A percentile compares a stretch with the other conserved stretches of the same genome.
Evolutionary conservation across 2,113 vertebrate species (phyloP).

Genomic region (Junco hyemalis): DNA sequence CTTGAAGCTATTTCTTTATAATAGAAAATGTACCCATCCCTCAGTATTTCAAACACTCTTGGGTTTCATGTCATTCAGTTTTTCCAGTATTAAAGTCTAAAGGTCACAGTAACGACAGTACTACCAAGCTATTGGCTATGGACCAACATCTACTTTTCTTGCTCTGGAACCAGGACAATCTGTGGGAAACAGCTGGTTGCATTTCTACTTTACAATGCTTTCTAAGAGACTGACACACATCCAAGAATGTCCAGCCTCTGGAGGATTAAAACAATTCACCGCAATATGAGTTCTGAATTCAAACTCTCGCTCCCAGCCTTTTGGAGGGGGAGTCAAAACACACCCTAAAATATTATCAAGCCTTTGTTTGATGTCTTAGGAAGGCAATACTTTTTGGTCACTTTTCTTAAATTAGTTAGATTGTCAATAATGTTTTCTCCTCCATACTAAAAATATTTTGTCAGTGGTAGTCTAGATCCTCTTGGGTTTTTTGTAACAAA

Average conservation of each 20-base stretch:
- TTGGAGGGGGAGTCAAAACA: background rate
- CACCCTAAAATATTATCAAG: background rate
- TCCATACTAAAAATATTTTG: background rate
- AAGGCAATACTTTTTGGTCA: background rate
- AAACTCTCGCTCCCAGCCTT: background rate
- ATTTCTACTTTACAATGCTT: background rate
- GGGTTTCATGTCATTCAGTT: background rate
- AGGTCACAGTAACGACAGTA: background rate
- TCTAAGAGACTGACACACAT: background rate
- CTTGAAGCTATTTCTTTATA: background rate
- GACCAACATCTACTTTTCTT: background rate
- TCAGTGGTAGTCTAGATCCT: background rate
- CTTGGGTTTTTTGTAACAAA: background rate
- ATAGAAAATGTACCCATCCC: background rate
- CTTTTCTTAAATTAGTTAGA: background rate
- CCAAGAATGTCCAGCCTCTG: background rate
- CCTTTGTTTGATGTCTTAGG: background rate
- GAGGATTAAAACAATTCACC: background rate
- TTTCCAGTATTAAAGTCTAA: background rate
- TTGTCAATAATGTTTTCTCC: background rate
- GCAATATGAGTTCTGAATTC: background rate
- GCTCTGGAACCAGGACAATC: background rate
- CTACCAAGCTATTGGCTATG: background rate
- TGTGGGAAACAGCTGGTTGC: background rate
- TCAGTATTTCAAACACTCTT: background rate